These are phyloP conservation scores for Dreissena polymorpha DNA, from an alignment of 1,140 invertebrate species.

Conservation along the genomic window DNA sequence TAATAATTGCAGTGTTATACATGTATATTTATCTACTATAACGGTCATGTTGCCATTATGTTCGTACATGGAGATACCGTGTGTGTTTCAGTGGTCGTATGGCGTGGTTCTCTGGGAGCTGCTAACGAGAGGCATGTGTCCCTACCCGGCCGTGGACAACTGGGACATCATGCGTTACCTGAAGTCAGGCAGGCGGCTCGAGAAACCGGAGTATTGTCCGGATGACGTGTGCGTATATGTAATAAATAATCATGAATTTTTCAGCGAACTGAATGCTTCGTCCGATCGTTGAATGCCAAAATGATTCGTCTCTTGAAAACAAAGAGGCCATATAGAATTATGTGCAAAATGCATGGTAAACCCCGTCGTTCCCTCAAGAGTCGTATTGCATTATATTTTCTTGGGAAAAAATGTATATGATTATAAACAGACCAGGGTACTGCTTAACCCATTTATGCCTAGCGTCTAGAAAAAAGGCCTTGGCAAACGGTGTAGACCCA, in stretches of 20 bases:
- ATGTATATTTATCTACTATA: not conserved
- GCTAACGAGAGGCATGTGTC: slow-evolving; percentile 92
- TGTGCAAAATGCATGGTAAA: not conserved
- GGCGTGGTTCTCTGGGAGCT: slow-evolving; percentile 97
- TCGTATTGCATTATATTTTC: no score
- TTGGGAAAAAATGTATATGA: no score
- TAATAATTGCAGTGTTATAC: not conserved
- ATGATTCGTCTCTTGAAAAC: not conserved
- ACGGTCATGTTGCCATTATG: not conserved
- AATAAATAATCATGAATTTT: not conserved
- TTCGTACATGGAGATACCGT: no score
- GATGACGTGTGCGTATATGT: slow-evolving; percentile 80
- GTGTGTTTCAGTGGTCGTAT: slow-evolving; percentile 91
- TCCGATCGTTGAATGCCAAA: no score
- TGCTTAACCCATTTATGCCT: no score
- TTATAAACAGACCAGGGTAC: no score
- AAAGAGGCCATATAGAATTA: not conserved
- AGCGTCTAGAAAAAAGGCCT: no score
- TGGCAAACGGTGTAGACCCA: no score
- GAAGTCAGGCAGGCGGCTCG: slow-evolving; percentile 91
- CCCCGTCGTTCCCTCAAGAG: no score
- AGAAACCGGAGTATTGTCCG: slow-evolving; percentile 95
- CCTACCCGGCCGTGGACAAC: slow-evolving; percentile 94
- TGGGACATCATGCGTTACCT: slow-evolving; percentile 94
- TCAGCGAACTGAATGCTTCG: not conserved